Evolutionary conservation across 2,797 vertebrate species (phyloP).

Genomic region (Pseudopleuronectes americanus): DNA sequence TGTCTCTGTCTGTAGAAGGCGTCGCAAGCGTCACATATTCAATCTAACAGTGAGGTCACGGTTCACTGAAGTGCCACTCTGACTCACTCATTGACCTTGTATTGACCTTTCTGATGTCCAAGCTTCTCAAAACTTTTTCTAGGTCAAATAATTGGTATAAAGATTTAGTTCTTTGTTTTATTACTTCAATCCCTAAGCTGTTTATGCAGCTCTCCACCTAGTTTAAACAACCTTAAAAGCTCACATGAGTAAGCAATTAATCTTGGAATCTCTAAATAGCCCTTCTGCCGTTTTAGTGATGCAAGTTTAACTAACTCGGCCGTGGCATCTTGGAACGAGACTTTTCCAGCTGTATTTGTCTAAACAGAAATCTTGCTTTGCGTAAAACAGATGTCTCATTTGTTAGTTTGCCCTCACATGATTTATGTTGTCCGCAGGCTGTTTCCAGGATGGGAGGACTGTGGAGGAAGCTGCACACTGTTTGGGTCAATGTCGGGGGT

Average conservation of each 20-base stretch:
- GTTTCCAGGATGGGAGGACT: constrained; percentile 90
- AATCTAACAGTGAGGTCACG: no score
- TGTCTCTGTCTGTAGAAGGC: no score
- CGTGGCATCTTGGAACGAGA: constrained; percentile 9
- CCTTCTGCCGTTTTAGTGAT: constrained; percentile 5
- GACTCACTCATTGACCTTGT: no score
- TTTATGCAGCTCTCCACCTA: constrained; percentile 11
- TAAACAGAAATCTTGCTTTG: constrained; percentile 21
- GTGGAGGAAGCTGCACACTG: constrained; percentile 91
- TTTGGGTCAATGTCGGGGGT: constrained; percentile 97
- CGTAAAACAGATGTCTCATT: constrained; percentile 47
- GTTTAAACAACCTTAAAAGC: constrained; percentile 35
- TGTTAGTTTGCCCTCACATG: constrained; percentile 48
- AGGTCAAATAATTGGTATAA: no score
- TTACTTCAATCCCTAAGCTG: neutral
- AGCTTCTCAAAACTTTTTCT: no score
- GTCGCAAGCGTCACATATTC: no score
- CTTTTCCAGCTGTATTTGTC: constrained; percentile 40
- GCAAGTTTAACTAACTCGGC: neutral
- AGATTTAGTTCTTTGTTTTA: neutral
- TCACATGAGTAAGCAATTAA: neutral
- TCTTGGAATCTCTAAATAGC: constrained; percentile 31
- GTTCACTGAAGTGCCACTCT: no score
- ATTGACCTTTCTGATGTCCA: no score
- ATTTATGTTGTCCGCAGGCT: constrained; percentile 82